Evolutionary conservation across 2,888 invertebrate species (phyloP), one percentile per base, ranked within the genome.

Genomic region (Heteropelma amictum): DNA sequence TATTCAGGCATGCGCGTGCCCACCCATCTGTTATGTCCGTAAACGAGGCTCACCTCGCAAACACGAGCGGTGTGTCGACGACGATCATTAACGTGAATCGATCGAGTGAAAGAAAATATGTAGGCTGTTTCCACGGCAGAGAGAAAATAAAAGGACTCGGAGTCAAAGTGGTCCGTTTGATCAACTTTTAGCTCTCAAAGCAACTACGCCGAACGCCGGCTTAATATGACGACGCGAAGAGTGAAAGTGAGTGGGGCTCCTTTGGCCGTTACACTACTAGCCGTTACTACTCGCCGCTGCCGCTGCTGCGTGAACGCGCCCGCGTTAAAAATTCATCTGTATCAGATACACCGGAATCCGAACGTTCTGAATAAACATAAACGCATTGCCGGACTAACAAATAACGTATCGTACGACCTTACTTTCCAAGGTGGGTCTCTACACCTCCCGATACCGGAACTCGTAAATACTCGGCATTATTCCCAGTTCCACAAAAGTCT

Each of bases 181-280:
- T 60, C 49, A 30, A 4, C 19, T 33, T 14, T 64, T 53, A 12
- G 28, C 10, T 21, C n/a, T 8, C 10, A 54, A 54, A 14, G 5
- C 64, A 12, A 33, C 21, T 6, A 21, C 8, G n/a, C 19, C 19
- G 30, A 38, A 38, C 58, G 23, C 65, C 45, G 10, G 8, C 19
- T 28, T 42, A 12, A 23, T 10, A 23, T 19, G 42, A 60, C 17
- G 14, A 35, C 21, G 7, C 67, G 47, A 30, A 70, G 74, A 74
- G 74, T 74, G 74, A 74, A 74, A 74, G 74, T 74, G 65, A 74
- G 58, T 60, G 53, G 60, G 53, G 65, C 65, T 47, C 33, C 35
- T 28, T 10, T 26, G 23, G 35, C 70, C 28, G 35, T 38, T 54
- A 19, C 53, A 33, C 7, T 40, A 51, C 42, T 56, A 8, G 30